Evolutionary conservation across 1,140 invertebrate genomes (phyloP), one percentile per base, ranked within the genome.

Genomic region (Phthorimaea operculella): DNA sequence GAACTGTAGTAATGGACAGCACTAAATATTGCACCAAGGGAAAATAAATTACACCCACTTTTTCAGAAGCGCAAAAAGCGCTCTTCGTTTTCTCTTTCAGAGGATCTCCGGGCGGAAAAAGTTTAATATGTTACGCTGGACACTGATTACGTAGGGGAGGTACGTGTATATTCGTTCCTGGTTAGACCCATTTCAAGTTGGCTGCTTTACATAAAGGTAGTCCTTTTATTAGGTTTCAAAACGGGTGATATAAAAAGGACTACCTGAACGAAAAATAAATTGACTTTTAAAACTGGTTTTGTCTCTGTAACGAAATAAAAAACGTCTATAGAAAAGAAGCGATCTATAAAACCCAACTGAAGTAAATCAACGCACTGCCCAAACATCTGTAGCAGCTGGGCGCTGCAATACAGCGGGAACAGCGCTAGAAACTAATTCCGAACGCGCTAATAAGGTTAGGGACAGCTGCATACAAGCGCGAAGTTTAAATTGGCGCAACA

Each of bases 1-100:
- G 81, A 79, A 84, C 77, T 82, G 71, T 76, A 76, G 75, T 82
- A 84, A 84, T 81, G 81, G 81, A 81, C 79, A 82, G 74, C 78
- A 81, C 76, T 82, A 84, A 82, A 84, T 82, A 82, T 84, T 84
- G 74, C 76, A 78, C 73, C 73, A 70, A 82, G 78, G 74, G 78
- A 77, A 82, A 81, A 84, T 84, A 81, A 84, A 84, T 84, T 82
- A 81, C 78, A 59, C 64, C 21, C 72, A 74, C 74, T 83, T 83
- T 83, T 80, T 83, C 79, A 80, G 74, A 66, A 57, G 68, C 72
- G 74, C 75, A 83, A 83, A 83, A 80, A 83, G 74, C 65, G 66
- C 67, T 75, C 71, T 76, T 75, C 79, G 73, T 75, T 79, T 75
- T 76, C 74, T 78, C 76, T 75, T 79, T 71, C 63, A 70, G 55